Percentiles rank a stretch among this genome's conserved stretches.
Evolutionary conservation across 2,113 vertebrate species (phyloP).

Genomic region (Australoheros scitulus): DNA sequence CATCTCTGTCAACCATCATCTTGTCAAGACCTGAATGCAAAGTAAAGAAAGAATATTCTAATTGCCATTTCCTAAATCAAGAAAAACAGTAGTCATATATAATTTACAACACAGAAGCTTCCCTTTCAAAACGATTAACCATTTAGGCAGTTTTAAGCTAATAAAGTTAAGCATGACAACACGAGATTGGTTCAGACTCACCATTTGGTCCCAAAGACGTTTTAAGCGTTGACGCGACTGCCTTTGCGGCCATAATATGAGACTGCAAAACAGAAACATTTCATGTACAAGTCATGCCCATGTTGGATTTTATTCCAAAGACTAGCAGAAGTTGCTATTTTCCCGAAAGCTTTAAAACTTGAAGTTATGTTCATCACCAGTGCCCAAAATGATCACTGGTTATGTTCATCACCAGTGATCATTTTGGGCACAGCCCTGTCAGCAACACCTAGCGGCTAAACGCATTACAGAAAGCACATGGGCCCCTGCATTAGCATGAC

Average conservation of each 20-base stretch:
- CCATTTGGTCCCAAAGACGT: constrained; percentile 97
- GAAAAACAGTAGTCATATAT: neutral
- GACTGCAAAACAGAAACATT: constrained; percentile 84
- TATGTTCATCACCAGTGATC: neutral
- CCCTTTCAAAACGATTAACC: neutral
- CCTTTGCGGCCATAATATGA: constrained; percentile 98
- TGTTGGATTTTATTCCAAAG: neutral
- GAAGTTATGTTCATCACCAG: neutral
- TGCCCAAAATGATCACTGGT: no score
- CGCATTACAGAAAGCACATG: constrained; percentile 66
- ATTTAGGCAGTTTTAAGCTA: fast-evolving
- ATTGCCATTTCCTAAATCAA: neutral
- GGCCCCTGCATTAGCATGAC: constrained; percentile 66
- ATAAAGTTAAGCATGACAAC: neutral
- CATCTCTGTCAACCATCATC: constrained; percentile 99
- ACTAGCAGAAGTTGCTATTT: fast-evolving
- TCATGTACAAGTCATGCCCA: neutral
- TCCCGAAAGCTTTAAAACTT: neutral
- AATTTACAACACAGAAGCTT: neutral
- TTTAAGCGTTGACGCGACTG: constrained; percentile 93
- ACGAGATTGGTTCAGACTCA: constrained; percentile 63
- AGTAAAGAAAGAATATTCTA: neutral
- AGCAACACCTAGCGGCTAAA: constrained; percentile 35
- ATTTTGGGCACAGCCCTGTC: neutral
- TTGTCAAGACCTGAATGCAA: constrained; percentile 90